Evolutionary conservation across 2,797 vertebrate genomes (phyloP), one percentile per base, ranked within the genome.

Genomic region (Alfaro cultratus): DNA sequence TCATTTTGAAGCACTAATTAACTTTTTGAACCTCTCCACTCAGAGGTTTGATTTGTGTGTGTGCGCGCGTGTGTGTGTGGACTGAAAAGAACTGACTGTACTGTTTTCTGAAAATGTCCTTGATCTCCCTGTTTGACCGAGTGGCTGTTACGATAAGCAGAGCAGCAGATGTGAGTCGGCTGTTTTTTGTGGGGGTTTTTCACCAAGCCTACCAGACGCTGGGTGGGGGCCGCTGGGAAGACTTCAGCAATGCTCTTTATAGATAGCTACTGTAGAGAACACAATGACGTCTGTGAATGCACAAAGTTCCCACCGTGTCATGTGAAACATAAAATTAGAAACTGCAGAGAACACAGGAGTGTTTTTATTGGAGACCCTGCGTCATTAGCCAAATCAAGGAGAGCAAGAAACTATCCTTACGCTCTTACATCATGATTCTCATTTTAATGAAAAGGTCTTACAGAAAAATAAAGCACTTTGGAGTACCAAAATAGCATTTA

Each of bases 81-180:
- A 39, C n/a, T 2, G 46, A 39, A 68, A 43, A 12, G 82, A 73
- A 82, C 82, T 68, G 53, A 15, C 77, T 83, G 75, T 86, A 36
- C 80, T 46, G 70, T 70, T 67, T 77, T 84, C 53, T 80, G 72
- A 75, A 82, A 79, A 81, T 75, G 89, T 81, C 86, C 86, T 85
- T 80, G 85, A 83, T 73, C 55, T 60, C 78, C 47, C n/a, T 12
- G 41, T 83, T 77, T 91, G 88, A 83, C 87, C 75, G 64, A 18
- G 47, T 45, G 41, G 55, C 67, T 85, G 77, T 85, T 81, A 57
- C 73, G 87, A 91, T 88, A 84, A 90, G 85, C 86, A 55, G 57
- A 82, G 80, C 85, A 68, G 76, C 86, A 87, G 86, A 90, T 88
- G 77, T 84, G 47, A 82, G 46, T 70, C 43, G 41, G 75, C 70